Evolutionary conservation across 2,888 invertebrate genomes (phyloP).

Genomic region (Stenchaetothrips biformis): DNA sequence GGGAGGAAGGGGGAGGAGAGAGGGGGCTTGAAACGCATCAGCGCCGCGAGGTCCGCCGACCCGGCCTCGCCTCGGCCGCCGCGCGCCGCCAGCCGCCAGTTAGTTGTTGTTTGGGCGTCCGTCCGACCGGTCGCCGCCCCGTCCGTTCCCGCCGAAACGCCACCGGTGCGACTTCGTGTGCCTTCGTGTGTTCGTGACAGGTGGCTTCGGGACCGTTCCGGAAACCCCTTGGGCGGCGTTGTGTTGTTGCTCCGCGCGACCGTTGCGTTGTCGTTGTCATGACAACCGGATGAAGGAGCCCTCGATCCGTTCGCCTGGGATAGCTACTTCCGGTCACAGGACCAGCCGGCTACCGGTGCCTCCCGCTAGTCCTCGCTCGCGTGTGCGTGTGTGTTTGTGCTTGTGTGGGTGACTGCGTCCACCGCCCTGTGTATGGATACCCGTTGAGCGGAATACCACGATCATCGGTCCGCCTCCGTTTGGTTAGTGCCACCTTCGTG

Average conservation of each 20-base stretch:
- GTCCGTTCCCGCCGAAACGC: not conserved
- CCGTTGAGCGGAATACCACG: not conserved
- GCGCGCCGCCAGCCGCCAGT: not conserved
- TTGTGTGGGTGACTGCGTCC: not conserved
- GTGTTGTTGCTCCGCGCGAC: not conserved
- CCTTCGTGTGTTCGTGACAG: no score
- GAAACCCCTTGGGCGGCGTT: not conserved
- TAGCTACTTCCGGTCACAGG: no score
- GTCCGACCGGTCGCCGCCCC: not conserved
- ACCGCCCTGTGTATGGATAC: not conserved
- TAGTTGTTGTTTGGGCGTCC: not conserved
- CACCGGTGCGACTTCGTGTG: no score
- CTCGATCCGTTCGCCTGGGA: no score
- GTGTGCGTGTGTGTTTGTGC: not conserved
- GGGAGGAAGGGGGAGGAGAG: not conserved
- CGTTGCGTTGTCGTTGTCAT: not conserved
- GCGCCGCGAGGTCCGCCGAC: not conserved
- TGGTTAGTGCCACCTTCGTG: no score
- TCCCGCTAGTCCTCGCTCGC: not conserved
- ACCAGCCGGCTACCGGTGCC: no score
- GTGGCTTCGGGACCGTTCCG: no score
- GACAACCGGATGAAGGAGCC: no score
- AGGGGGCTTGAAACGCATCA: conserved; percentile 3
- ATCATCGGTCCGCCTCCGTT: no score
- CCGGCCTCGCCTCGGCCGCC: conserved; percentile 4